Base-by-base conservation (phyloP, 2,797 vertebrate genomes). In the Hoplostethus atlanticus region DNA sequence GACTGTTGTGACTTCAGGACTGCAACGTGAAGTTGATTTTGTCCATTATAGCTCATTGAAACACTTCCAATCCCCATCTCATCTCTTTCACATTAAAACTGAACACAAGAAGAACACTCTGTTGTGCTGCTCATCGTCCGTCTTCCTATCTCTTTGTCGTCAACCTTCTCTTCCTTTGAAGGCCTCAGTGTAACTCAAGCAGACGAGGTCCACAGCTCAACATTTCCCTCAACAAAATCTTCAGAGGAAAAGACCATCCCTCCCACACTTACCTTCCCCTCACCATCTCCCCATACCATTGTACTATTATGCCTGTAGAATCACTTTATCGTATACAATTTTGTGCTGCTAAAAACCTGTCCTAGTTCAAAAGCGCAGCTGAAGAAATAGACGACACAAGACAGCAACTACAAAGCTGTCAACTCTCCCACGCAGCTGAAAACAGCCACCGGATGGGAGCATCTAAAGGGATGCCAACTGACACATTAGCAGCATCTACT, bases 151-250 rank as follows among this genome's bases (percentile, higher is more conserved):
- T 4, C 25, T 38, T 16, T 54, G 34, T 31, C 38, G 42, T 17
- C 12, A 30, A 40, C 61, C 71, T 63, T 13, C 57, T 63, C 40
- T 36, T 64, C 34, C 54, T 77, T 79, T 79, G 67, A 76, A 79
- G 72, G 61, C 62, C 58, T 67, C 31, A 57, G 36, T 66, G 54
- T 54, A 74, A 74, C 67, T 75, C 16, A 53, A 71, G 68, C 44
- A 68, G 65, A 59, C 64, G 76, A 73, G 67, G 78, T 69, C 68
- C 16, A 15, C 44, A 44, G 69, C 75, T 76, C 76, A 64, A 64
- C 50, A 73, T 65, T 73, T 73, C 66, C 66, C 63, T 31, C 3
- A 42, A 58, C 62, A 52, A 71, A 78, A 42, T 76, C 72, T 70
- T 79, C 58, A 73, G 68, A 76, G 50, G 65, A 62, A 65, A 65